phyloP scores from a whole-genome alignment of 2,797 vertebrate genomes.

The Paramormyrops hopkinsi region DNA sequence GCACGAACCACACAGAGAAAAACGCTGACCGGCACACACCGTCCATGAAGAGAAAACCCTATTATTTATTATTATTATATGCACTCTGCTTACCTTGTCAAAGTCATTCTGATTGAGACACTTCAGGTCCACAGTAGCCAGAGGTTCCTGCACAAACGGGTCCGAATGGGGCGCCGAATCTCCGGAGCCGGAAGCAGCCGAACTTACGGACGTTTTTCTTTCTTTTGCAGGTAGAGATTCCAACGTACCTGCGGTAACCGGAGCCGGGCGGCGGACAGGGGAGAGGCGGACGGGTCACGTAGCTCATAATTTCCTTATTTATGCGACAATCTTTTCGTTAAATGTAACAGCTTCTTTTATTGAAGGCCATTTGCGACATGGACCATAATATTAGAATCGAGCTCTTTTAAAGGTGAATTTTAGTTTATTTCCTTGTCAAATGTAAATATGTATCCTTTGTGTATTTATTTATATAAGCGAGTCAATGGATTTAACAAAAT shows the following conservation, averaged over 20 bases:
- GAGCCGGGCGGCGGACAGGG: constrained; percentile 14
- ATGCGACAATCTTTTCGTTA: not conserved
- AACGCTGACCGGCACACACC: not conserved
- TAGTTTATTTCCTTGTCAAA: not conserved
- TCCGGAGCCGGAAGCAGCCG: not conserved
- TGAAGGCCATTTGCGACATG: constrained; percentile 24
- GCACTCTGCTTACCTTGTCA: not conserved
- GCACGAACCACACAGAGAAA: not conserved
- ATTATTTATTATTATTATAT: not conserved
- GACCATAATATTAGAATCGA: constrained; percentile 22
- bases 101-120: not conserved
- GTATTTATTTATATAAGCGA: constrained; percentile 13
- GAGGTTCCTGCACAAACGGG: not conserved
- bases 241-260: constrained; percentile 62
- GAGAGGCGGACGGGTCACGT: not conserved
- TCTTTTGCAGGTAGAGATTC: constrained; percentile 72
- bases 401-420: not conserved
- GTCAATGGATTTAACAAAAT: constrained; percentile 33
- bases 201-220: constrained; percentile 6
- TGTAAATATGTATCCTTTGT: not conserved
- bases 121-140: not conserved
- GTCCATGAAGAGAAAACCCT: not conserved
- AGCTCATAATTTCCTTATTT: not conserved
- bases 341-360: not conserved
- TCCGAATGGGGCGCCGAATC: not conserved